phyloP scores from a whole-genome alignment of 2,888 invertebrate species.

The Tubulanus polymorphus region DNA sequence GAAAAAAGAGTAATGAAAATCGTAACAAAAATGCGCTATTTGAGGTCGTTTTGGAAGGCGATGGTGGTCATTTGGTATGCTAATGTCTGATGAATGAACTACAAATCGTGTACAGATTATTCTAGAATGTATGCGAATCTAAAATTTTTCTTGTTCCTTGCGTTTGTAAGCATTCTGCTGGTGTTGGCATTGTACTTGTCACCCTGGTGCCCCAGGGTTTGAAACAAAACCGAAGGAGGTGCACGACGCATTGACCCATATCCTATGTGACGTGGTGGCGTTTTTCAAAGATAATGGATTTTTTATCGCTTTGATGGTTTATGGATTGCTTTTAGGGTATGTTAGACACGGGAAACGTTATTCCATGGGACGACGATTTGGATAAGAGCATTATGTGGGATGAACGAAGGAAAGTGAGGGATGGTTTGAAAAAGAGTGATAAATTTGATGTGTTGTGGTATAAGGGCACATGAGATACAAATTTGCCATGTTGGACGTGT shows the following conservation, averaged over 20 bases:
- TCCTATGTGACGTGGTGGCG: neutral
- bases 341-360: neutral
- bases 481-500: neutral
- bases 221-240: neutral
- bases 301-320: neutral
- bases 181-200: neutral
- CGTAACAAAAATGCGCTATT: too few relatives aligned
- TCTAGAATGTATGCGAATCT: neutral
- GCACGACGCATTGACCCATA: neutral
- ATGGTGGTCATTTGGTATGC: too few relatives aligned
- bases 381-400: neutral
- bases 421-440: neutral
- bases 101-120: too few relatives aligned
- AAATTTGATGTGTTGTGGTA: neutral
- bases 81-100: too few relatives aligned
- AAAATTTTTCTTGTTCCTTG: neutral
- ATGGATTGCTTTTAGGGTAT: too few relatives aligned
- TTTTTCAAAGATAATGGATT: neutral
- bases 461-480: neutral
- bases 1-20: conserved; percentile 1
- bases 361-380: neutral
- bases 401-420: neutral
- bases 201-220: neutral
- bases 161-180: neutral
- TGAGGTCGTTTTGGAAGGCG: too few relatives aligned